Evolutionary conservation across 2,888 invertebrate species (phyloP), one percentile per base, ranked within the genome.

Genomic region (Marronus borbonicus): DNA sequence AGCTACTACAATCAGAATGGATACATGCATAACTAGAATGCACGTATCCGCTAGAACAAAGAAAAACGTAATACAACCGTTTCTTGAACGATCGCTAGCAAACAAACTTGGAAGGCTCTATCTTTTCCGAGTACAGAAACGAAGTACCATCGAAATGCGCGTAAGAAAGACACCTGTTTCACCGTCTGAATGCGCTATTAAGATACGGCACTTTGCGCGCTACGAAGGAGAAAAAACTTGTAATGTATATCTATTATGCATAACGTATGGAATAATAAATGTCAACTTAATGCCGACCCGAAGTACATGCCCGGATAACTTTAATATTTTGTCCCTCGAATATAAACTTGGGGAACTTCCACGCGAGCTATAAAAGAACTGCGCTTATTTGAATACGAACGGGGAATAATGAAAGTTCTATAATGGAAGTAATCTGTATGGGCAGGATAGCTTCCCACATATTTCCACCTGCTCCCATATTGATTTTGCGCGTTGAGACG

Each of bases 381-480:
- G 85, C 85, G 44, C 86, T 85, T 86, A 86, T 86, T 86, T 85
- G 86, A 86, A 86, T 86, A 85, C 85, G 85, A 85, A 86, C 85
- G 85, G 83, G 85, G 85, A 86, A 86, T 86, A 86, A 86, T 86
- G 86, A 86, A 86, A 86, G 85, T 85, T 86, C 84, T 80, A 84
- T 84, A 85, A 86, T 85, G 85, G 85, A 85, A 84, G 83, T 84
- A 84, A 86, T 85, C 85, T 85, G 84, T 84, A 85, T 85, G 85
- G 84, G 83, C 84, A 84, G 81, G 81, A 81, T 83, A 85, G 84
- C 83, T 81, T 81, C 81, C 83, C 83, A 83, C 85, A 86, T 86
- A 76, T 84, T 85, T 85, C 85, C 85, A 85, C 85, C 85, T 85
- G 85, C 83, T 84, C 84, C 84, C 82, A 81, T 86, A 85, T 85